A percentile compares a stretch with the other conserved stretches of the same genome.
These are phyloP conservation scores for Hyla sarda DNA, from an alignment of 2,113 vertebrate species.

Conservation along the genomic window DNA sequence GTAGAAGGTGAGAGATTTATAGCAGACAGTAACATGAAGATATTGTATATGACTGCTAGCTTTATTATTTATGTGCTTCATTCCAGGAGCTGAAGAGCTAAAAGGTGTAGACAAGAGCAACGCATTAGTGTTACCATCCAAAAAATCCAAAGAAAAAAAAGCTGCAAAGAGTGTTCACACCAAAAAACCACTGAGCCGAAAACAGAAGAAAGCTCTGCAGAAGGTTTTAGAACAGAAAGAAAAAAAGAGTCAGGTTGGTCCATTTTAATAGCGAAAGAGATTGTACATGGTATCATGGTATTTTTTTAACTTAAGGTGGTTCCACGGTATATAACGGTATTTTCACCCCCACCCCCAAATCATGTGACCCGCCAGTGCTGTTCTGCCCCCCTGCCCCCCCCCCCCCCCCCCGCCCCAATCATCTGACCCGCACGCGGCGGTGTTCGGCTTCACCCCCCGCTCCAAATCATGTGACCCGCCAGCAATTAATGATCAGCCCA, in stretches of 20 bases:
- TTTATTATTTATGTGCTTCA: background rate
- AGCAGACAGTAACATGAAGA: background rate
- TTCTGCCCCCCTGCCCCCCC: too few relatives aligned
- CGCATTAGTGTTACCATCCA: conserved; percentile 83
- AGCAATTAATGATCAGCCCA: too few relatives aligned
- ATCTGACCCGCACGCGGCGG: too few relatives aligned
- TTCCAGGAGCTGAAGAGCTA: conserved; percentile 72
- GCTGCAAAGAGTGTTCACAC: conserved; percentile 40
- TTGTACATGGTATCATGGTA: too few relatives aligned
- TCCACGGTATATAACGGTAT: too few relatives aligned
- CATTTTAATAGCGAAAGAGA: background rate
- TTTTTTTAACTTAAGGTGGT: too few relatives aligned
- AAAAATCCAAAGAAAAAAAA: conserved; percentile 78
- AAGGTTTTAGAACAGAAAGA: conserved; percentile 91
- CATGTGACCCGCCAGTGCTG: too few relatives aligned
- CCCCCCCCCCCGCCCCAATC: too few relatives aligned
- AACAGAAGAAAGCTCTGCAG: conserved; percentile 85
- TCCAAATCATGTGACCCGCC: background rate
- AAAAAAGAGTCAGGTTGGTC: conserved; percentile 86
- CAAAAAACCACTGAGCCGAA: conserved; percentile 87
- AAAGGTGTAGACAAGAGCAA: conserved; percentile 92
- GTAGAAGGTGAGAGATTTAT: conserved; percentile 67
- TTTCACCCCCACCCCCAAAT: too few relatives aligned
- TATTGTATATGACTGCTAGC: background rate
- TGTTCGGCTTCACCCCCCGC: too few relatives aligned